Evolutionary conservation across 2,888 invertebrate genomes (phyloP).

Genomic region (Eremobia ochroleuca): DNA sequence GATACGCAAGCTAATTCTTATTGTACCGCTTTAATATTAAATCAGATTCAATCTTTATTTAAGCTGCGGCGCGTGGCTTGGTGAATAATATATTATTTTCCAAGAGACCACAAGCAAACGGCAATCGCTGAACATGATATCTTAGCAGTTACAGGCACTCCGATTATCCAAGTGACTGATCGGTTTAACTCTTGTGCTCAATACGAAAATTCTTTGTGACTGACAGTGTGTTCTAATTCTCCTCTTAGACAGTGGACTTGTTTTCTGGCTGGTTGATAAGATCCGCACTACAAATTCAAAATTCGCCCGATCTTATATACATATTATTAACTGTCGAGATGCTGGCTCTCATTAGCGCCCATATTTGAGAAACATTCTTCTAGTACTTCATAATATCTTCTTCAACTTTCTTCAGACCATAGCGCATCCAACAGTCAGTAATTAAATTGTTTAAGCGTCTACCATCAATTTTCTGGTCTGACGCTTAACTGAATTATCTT

Average conservation of each 20-base stretch:
- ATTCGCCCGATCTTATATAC: neutral
- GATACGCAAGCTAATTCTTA: constrained; percentile 54
- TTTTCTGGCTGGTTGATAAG: neutral
- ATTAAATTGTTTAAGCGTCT: constrained; percentile 41
- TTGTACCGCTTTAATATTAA: constrained; percentile 29
- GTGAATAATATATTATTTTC: constrained; percentile 25
- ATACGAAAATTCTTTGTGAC: neutral
- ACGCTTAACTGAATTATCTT: constrained; percentile 15
- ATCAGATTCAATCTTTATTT: constrained; percentile 31
- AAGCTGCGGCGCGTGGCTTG: constrained; percentile 29
- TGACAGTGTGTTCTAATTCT: no score
- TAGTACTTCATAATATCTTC: neutral
- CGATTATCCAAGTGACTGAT: neutral
- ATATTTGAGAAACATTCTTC: neutral
- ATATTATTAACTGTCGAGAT: neutral
- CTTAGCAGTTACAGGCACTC: neutral
- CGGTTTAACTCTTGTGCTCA: neutral
- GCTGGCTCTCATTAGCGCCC: neutral
- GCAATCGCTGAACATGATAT: neutral
- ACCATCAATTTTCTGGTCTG: constrained; percentile 42
- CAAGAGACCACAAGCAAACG: neutral
- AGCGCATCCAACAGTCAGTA: constrained; percentile 1
- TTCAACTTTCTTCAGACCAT: neutral
- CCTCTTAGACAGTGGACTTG: neutral
- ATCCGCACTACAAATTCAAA: neutral